Evolutionary conservation across 2,113 vertebrate species (phyloP).

Genomic region (Corydoras sp.): DNA sequence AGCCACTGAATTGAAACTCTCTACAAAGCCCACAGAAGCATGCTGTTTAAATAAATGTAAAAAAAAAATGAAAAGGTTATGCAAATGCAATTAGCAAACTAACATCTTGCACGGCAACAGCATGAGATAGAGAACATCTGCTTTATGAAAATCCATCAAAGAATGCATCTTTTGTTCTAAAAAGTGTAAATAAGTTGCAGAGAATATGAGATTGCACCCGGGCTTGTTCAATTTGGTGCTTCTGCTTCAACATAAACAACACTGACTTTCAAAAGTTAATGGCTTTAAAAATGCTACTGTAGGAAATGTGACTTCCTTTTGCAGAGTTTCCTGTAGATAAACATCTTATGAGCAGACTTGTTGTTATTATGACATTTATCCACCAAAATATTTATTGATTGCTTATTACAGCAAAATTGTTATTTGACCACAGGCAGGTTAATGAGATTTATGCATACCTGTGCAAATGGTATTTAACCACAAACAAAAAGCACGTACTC

Average conservation of each 20-base stretch:
- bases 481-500: constrained; percentile 52
- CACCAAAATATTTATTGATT: constrained; percentile 74
- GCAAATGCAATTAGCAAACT: constrained; percentile 63
- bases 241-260: constrained; percentile 5
- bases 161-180: constrained; percentile 6
- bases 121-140: constrained; percentile 64
- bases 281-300: not conserved
- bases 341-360: constrained; percentile 69
- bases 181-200: constrained; percentile 9
- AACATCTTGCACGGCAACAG: constrained; percentile 47
- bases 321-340: constrained; percentile 61
- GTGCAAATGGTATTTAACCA: constrained; percentile 59
- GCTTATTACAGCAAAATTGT: constrained; percentile 68
- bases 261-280: not conserved
- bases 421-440: constrained; percentile 60
- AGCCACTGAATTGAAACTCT: constrained; percentile 55
- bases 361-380: constrained; percentile 67
- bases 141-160: constrained; percentile 1
- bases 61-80: constrained; percentile 59
- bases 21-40: constrained; percentile 42
- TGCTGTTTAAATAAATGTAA: constrained; percentile 45
- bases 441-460: constrained; percentile 42
- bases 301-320: constrained; percentile 16
- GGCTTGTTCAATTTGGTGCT: not conserved
- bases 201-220: constrained; percentile 1